phyloP scores from a whole-genome alignment of 2,113 vertebrate genomes.

The Cricetomys ansorgei region DNA sequence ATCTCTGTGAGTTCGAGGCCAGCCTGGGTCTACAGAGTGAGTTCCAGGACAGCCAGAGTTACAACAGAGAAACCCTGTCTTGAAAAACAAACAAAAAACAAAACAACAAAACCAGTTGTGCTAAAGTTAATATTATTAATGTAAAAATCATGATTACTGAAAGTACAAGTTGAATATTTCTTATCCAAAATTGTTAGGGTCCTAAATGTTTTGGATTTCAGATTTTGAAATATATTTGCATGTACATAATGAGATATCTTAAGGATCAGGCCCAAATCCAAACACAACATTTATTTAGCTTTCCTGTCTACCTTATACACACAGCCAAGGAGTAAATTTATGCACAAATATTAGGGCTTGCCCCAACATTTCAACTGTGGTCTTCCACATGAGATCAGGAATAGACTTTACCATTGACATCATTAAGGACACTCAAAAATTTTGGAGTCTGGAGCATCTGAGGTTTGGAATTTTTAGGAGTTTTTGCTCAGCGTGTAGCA shows the following conservation, averaged over 20 bases:
- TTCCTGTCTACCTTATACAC: not conserved
- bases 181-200: not conserved
- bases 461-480: not conserved
- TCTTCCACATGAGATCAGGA: not conserved
- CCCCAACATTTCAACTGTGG: not conserved
- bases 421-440: not conserved
- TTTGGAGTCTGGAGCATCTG: not conserved
- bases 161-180: not conserved
- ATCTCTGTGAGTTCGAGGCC: too few species aligned
- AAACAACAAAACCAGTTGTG: too few species aligned
- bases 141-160: not conserved
- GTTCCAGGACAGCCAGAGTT: too few species aligned
- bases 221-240: not conserved
- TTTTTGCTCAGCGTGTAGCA: not conserved
- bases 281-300: not conserved
- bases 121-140: not conserved
- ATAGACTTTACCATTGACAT: not conserved
- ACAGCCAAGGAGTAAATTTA: not conserved
- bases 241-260: not conserved
- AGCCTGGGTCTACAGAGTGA: too few species aligned
- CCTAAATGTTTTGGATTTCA: not conserved
- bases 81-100: too few species aligned
- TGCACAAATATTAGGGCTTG: not conserved
- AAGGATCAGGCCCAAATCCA: not conserved
- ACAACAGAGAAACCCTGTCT: too few species aligned